Percentiles rank a stretch among this genome's conserved stretches.
These are phyloP conservation scores for Eugnorisma glareosa DNA, from an alignment of 2,888 invertebrate species.

Conservation along the genomic window DNA sequence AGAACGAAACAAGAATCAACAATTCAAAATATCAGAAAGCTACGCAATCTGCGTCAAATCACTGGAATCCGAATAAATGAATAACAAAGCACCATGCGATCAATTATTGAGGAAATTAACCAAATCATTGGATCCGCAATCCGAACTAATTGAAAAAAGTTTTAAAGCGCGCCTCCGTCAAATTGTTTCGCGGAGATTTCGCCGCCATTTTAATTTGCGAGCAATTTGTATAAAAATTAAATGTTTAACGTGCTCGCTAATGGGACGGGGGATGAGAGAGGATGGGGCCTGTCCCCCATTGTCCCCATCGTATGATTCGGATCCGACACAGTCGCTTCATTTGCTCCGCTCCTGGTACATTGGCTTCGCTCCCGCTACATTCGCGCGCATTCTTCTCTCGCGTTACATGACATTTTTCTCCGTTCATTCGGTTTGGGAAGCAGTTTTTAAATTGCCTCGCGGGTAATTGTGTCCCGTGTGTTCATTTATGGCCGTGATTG, in stretches of 20 bases:
- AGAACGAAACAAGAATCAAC: conserved; percentile 40
- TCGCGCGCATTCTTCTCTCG: conserved; percentile 37
- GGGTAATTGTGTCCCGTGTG: conserved; percentile 20
- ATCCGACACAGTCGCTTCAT: conserved; percentile 55
- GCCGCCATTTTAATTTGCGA: conserved; percentile 70
- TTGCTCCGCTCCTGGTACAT: conserved; percentile 43
- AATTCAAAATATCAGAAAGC: conserved; percentile 53
- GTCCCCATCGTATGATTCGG: conserved; percentile 57
- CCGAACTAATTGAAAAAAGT: conserved; percentile 65
- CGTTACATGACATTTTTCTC: conserved; percentile 35
- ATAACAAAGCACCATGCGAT: conserved; percentile 52
- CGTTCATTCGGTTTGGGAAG: conserved; percentile 47
- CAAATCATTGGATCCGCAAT: conserved; percentile 63
- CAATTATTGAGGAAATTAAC: conserved; percentile 66
- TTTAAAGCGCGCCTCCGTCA: conserved; percentile 53
- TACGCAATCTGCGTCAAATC: conserved; percentile 51
- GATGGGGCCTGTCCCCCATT: conserved; percentile 16
- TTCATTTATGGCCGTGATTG: conserved; percentile 22
- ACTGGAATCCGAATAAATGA: conserved; percentile 56
- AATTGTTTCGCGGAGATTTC: conserved; percentile 66
- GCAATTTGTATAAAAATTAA: conserved; percentile 76
- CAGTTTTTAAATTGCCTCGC: conserved; percentile 34
- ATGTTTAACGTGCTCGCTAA: conserved; percentile 68
- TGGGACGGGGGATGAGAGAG: conserved; percentile 42
- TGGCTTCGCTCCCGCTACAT: conserved; percentile 5